phyloP scores from a whole-genome alignment of 2,113 vertebrate genomes.

The Phalacrocorax aristotelis region DNA sequence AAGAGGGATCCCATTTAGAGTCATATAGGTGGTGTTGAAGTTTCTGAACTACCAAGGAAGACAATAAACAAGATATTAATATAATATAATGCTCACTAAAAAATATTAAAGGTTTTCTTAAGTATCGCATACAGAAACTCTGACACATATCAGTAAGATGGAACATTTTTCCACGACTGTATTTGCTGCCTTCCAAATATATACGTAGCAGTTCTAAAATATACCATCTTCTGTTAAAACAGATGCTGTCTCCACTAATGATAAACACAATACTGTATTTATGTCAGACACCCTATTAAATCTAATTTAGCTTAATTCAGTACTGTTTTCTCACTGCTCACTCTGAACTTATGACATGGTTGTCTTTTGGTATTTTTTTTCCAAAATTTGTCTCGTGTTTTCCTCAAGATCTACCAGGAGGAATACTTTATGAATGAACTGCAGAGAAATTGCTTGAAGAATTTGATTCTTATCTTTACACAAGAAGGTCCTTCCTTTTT shows the following conservation, averaged over 20 bases:
- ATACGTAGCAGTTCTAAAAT: background rate
- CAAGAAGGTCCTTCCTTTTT: background rate
- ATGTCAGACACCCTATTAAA: background rate
- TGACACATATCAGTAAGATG: background rate
- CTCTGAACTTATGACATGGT: accelerated
- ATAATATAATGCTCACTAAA: background rate
- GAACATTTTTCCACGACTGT: background rate
- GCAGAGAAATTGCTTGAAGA: background rate
- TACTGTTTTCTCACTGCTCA: background rate
- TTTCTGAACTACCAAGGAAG: background rate
- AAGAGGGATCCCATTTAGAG: background rate
- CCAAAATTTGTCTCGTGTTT: background rate
- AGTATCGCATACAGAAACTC: background rate
- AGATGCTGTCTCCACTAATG: background rate
- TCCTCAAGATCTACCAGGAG: background rate
- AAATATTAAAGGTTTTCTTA: background rate
- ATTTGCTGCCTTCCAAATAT: background rate
- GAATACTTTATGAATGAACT: background rate
- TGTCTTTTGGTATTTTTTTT: background rate
- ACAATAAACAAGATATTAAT: background rate
- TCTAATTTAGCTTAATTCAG: background rate
- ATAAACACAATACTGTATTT: background rate
- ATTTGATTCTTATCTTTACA: background rate
- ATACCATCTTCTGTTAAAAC: background rate
- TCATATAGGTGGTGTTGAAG: background rate